These are phyloP conservation scores for Tauraco hartlaubi DNA, from an alignment of 2,797 vertebrate genomes.

Conservation along the genomic window DNA sequence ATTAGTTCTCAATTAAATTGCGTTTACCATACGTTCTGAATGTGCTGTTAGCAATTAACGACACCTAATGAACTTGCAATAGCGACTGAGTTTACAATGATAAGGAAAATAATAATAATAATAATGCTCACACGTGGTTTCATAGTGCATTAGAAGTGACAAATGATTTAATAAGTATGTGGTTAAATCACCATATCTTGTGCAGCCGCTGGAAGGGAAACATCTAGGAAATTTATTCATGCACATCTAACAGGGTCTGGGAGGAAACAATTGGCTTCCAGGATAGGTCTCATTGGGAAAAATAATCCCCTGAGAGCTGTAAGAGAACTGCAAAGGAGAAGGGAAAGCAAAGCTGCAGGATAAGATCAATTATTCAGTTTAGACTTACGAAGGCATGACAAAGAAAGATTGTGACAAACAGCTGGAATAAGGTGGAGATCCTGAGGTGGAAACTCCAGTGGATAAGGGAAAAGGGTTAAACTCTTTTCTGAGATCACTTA, in stretches of 20 bases:
- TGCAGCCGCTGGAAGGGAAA: slow-evolving; percentile 16
- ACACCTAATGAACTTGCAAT: slow-evolving; percentile 73
- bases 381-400: neutral
- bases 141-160: neutral
- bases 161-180: slow-evolving; percentile 6
- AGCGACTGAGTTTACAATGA: slow-evolving; percentile 44
- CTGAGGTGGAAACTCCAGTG: neutral
- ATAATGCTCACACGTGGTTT: neutral
- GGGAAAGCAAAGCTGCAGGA: neutral
- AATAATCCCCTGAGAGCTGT: neutral
- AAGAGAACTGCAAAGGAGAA: neutral
- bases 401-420: neutral
- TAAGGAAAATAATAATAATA: slow-evolving; percentile 33
- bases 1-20: slow-evolving; percentile 83
- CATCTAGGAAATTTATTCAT: slow-evolving; percentile 15
- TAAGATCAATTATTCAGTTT: slow-evolving; percentile 12
- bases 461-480: neutral
- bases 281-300: neutral
- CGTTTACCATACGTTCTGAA: slow-evolving; percentile 75
- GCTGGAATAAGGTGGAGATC: neutral
- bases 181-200: neutral
- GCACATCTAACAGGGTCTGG: neutral
- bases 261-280: neutral
- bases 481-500: neutral
- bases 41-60: slow-evolving; percentile 76